phyloP scores from a whole-genome alignment of 2,113 vertebrate genomes.

The Clarias gariepinus region DNA sequence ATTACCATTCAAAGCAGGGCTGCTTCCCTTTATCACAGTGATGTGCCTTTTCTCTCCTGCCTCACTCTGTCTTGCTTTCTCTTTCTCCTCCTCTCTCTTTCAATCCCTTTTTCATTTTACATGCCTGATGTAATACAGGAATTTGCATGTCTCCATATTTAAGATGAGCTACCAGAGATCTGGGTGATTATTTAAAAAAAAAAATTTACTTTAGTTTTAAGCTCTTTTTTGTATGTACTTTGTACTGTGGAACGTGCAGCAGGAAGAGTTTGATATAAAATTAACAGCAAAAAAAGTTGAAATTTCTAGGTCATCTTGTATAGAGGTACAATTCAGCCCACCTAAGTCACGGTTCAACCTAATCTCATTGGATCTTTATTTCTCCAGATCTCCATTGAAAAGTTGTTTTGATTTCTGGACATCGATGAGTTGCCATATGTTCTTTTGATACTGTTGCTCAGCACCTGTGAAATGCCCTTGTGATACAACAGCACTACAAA shows the following conservation, averaged over 20 bases:
- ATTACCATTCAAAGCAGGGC: slow-evolving; percentile 57
- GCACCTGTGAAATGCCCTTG: slow-evolving; percentile 4
- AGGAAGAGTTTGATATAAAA: slow-evolving; percentile 17
- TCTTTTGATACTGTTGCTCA: slow-evolving; percentile 12
- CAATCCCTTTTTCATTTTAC: slow-evolving; percentile 16
- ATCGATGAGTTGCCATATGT: slow-evolving; percentile 3
- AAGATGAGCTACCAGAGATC: neutral
- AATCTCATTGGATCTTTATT: neutral
- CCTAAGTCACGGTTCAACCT: neutral
- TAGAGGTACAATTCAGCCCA: neutral
- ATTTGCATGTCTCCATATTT: slow-evolving; percentile 19
- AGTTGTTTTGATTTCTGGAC: neutral
- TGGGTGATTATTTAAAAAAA: neutral
- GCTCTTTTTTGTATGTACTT: neutral
- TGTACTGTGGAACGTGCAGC: neutral
- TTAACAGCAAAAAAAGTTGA: slow-evolving; percentile 2
- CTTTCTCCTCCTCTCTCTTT: slow-evolving; percentile 15
- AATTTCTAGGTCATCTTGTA: neutral
- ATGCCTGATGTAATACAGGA: slow-evolving; percentile 32
- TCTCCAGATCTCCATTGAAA: neutral
- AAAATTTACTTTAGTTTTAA: slow-evolving; percentile 8
- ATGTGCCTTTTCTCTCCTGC: slow-evolving; percentile 14
- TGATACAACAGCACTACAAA: slow-evolving; percentile 32
- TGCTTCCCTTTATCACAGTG: slow-evolving; percentile 53
- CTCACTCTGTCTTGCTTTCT: slow-evolving; percentile 19